Base-by-base conservation (phyloP, 2,797 vertebrate species). In the Ctenopoma multispine region DNA sequence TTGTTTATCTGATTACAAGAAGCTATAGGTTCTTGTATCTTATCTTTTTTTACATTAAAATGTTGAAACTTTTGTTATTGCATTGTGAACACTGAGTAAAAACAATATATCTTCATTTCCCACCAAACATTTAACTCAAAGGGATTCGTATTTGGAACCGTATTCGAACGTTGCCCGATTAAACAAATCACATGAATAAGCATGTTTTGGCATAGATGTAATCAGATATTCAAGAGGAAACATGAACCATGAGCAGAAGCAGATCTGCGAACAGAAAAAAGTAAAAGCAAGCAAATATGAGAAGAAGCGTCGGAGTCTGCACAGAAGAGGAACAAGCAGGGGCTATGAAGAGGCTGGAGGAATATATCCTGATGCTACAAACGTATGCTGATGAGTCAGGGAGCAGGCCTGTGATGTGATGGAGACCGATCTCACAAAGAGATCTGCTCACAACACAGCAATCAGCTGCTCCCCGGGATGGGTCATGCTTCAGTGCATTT, bases 311-410 rank as follows among this genome's bases (percentile, higher is more conserved):
- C 66, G 83, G 81, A 84, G 82, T 64, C 66, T 75, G 57, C 1
- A 3, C 69, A 78, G 60, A 79, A 80, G 71, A 84, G 71, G 78
- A 85, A 80, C 60, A 69, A 82, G 75, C 48, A 4, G 79, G n/a
- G 38, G 70, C 61, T 71, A 69, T 58, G 75, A 84, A 64, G 60
- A 83, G 82, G 76, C 70, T 81, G 74, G 62, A 83, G 73, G 73
- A 90, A 81, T 23, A 59, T 77, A 83, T 87, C 82, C 63, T 31
- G 65, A 65, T 59, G 80, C 85, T 88, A 82, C 81, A 84, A 88
- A 88, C 79, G 71, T 80, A 90, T 89, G 89, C 87, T 85, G 89
- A 89, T 91, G 88, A 92, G 88, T 91, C 84, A 90, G 81, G 73
- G 79, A 78, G 85, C 63, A 55, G 67, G 80, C 72, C 72, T 83